Percentiles rank a stretch among this genome's conserved stretches.
phyloP scores from a whole-genome alignment of 2,113 vertebrate species.

The Neotoma lepida region DNA sequence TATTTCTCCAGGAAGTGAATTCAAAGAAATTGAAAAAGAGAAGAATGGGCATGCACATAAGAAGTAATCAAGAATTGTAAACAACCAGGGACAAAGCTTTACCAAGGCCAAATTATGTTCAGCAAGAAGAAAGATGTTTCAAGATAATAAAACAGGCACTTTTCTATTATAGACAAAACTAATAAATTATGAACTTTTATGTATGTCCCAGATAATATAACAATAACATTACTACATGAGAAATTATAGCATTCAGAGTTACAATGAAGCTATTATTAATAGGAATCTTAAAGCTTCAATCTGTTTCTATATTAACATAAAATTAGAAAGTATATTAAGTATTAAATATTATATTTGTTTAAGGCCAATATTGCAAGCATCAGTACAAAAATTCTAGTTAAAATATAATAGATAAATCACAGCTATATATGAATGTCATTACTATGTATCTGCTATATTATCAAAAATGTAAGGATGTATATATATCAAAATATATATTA shows the following conservation, averaged over 20 bases:
- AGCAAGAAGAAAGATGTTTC: slow-evolving; percentile 2
- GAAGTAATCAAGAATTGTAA: not conserved
- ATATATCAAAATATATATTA: not conserved
- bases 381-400: slow-evolving; percentile 17
- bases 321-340: slow-evolving; percentile 5
- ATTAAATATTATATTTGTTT: not conserved
- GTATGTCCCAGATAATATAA: not conserved
- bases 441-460: not conserved
- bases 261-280: not conserved
- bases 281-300: slow-evolving; percentile 14
- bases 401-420: slow-evolving; percentile 1
- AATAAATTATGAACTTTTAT: not conserved
- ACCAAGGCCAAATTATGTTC: not conserved
- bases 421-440: not conserved
- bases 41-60: not conserved
- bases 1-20: not conserved
- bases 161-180: not conserved
- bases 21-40: not conserved
- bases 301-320: not conserved
- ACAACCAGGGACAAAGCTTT: not conserved
- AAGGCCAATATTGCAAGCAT: not conserved
- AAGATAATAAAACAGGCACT: not conserved
- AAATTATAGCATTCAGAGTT: slow-evolving; percentile 4
- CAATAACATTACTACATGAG: not conserved
- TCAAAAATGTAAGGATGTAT: not conserved